Evolutionary conservation across 2,113 vertebrate genomes (phyloP), one percentile per base, ranked within the genome.

Genomic region (Thryonomys swinderianus): DNA sequence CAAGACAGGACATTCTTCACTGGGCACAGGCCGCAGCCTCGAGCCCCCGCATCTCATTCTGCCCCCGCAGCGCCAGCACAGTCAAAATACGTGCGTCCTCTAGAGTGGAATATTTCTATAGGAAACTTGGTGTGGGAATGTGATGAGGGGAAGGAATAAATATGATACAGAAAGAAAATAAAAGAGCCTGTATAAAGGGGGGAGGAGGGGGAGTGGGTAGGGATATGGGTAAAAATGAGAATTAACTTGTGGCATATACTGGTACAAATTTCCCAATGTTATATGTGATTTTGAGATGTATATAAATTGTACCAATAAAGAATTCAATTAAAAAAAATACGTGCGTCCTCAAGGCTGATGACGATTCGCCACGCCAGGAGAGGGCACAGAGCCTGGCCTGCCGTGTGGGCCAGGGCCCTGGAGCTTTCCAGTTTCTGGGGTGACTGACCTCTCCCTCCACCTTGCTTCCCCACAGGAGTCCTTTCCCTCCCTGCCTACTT

Each of bases 401-500:
- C 6, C 79, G 0, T 8, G 5, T 13, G 7, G 21, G 25, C 79
- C 55, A 4, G 37, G 53, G 34, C 16, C 55, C 42, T 1, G 10
- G 27, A 34, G 57, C 34, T 57, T 59, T 17, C 55, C 32, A 10
- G 25, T 5, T 0, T 80, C 55, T 1, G 1, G 2, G 27, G n/a
- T 97, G 80, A 97, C 71, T 51, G 48, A 51, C 48, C 48, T 7
- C 10, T 51, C 67, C 59, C 2, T 62, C 10, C 83, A 1, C 61
- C 95, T 84, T 97, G 48, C 97, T 92, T 95, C 97, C 91, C 94
- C 61, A 74, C 94, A 99, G 99, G 99, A 88, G 99, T 99, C 92
- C 98, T 99, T 93, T 99, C 99, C 53, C 99, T 99, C 20, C 99
- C 99, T 0, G 99, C 99, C 0, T 99, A 99, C 98, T 99, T 99